Percentiles rank a stretch among this genome's conserved stretches.
Conservation (phyloP, 1,140 invertebrate species). For the Aphaenogaster rudis region DNA sequence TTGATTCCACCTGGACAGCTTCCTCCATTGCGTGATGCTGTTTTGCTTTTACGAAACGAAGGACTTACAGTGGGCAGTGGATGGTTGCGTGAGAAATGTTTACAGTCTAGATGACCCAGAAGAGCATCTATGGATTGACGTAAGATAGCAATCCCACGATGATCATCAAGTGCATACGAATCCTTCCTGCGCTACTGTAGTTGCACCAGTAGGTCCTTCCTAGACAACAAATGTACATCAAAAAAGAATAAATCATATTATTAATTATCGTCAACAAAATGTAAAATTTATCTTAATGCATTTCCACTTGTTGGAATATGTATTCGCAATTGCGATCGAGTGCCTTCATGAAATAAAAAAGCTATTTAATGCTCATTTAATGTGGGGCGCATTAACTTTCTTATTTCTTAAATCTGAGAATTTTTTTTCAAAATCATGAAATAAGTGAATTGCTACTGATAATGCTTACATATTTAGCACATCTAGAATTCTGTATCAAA, state of each 20-base stretch:
- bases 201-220: constrained; percentile 75
- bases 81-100: constrained; percentile 81
- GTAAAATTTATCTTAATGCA: not conserved
- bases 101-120: constrained; percentile 82
- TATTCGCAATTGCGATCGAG: not conserved
- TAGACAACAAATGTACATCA: constrained; percentile 60
- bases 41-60: constrained; percentile 75
- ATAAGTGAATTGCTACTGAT: not conserved
- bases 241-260: constrained; percentile 14
- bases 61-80: constrained; percentile 84
- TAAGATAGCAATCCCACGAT: constrained; percentile 70
- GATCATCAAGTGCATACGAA: constrained; percentile 85
- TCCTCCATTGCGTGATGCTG: constrained; percentile 67
- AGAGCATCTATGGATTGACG: constrained; percentile 77
- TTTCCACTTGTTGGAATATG: not conserved
- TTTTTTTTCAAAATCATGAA: not conserved
- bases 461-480: not conserved
- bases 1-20: constrained; percentile 64
- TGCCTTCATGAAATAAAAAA: not conserved
- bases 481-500: constrained; percentile 3
- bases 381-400: not conserved
- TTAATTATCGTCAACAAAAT: not conserved
- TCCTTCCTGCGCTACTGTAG: constrained; percentile 82
- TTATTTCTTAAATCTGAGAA: not conserved
- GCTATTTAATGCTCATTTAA: constrained; percentile 2